These are phyloP conservation scores for Mesocricetus auratus DNA, from an alignment of 2,113 vertebrate species.

Conservation along the genomic window DNA sequence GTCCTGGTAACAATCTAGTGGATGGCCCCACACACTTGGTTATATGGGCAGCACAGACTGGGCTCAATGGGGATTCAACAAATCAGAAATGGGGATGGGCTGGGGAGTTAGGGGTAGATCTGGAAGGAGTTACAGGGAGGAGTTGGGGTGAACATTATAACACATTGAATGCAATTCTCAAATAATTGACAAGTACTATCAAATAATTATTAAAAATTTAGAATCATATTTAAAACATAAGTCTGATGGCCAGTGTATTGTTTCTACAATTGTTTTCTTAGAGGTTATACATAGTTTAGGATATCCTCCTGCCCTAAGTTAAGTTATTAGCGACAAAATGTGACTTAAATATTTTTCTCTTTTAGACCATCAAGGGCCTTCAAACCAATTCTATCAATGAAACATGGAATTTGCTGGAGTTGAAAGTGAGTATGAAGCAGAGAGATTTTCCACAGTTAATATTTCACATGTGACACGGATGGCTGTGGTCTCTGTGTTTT, in stretches of 20 bases:
- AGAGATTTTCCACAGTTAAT: not conserved
- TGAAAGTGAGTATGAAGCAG: not conserved
- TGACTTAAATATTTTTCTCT: not conserved
- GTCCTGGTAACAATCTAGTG: not conserved
- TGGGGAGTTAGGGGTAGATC: not conserved
- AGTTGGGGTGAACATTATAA: not conserved
- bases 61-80: not conserved
- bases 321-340: not conserved
- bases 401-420: not conserved
- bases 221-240: not conserved
- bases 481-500: not conserved
- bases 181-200: not conserved
- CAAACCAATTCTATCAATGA: not conserved
- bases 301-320: not conserved
- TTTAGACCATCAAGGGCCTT: not conserved
- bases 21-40: not conserved
- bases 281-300: not conserved
- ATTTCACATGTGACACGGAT: not conserved
- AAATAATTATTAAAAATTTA: not conserved
- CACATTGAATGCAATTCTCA: not conserved
- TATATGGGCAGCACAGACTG: not conserved
- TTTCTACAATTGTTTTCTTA: not conserved
- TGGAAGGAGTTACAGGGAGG: not conserved
- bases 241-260: not conserved
- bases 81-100: no score